These are phyloP conservation scores for Xestoiulus laeticollis DNA, from an alignment of 2,888 invertebrate species.

Conservation along the genomic window DNA sequence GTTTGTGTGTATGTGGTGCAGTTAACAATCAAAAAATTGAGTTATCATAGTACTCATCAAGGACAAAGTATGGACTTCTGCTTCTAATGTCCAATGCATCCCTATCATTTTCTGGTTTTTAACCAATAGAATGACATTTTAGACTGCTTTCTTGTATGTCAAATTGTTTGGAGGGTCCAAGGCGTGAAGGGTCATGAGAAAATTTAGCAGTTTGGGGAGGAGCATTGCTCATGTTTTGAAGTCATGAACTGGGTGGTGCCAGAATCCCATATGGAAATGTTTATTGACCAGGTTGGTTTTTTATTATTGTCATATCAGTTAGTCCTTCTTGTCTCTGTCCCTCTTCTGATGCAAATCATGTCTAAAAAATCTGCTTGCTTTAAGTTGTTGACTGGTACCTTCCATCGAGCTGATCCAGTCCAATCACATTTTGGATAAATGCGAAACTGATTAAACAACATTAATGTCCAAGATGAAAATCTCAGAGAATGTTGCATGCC, in stretches of 20 bases:
- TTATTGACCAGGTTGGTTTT: constrained; percentile 8
- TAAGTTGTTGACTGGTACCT: background rate
- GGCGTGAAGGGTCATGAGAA: constrained; percentile 21
- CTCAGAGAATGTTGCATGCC: background rate
- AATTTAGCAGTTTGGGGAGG: constrained; percentile 36
- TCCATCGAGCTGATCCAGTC: background rate
- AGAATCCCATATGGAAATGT: background rate
- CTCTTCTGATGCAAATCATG: background rate
- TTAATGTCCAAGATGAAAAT: background rate
- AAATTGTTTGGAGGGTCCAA: background rate
- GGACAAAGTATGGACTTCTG: too few relatives aligned
- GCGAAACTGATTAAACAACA: background rate
- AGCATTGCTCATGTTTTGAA: constrained; percentile 1
- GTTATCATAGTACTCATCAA: too few relatives aligned
- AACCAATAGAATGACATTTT: background rate
- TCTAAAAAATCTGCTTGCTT: background rate
- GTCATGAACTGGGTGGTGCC: constrained; percentile 49
- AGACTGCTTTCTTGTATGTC: background rate
- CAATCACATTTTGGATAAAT: background rate
- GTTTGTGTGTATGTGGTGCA: too few relatives aligned
- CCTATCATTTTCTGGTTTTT: too few relatives aligned
- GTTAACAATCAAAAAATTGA: too few relatives aligned
- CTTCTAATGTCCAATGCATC: too few relatives aligned
- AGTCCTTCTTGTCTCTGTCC: background rate
- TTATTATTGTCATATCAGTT: background rate